Evolutionary conservation across 1,140 invertebrate genomes (phyloP).

Genomic region (Trinorchestia longiramus): DNA sequence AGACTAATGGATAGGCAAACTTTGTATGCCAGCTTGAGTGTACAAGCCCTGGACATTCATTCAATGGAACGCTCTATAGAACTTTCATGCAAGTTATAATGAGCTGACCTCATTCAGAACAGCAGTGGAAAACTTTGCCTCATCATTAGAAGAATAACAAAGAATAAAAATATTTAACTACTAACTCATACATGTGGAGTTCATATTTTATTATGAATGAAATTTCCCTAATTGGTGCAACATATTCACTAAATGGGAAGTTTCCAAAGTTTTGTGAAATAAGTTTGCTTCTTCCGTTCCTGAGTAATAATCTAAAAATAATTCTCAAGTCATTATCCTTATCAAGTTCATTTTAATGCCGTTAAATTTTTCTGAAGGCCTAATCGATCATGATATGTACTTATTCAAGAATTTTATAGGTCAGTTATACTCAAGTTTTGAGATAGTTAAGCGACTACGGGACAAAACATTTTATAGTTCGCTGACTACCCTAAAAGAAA

Average conservation of each 20-base stretch:
- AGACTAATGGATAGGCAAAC: neutral
- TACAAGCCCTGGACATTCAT: neutral
- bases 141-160: neutral
- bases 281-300: neutral
- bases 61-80: neutral
- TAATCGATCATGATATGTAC: neutral
- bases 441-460: neutral
- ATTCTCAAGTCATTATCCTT: neutral
- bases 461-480: neutral
- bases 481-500: neutral
- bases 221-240: neutral
- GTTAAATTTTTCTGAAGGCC: neutral
- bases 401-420: neutral
- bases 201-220: neutral
- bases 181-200: neutral
- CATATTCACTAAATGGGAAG: neutral
- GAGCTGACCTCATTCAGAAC: neutral
- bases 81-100: neutral
- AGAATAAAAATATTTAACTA: neutral
- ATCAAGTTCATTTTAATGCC: neutral
- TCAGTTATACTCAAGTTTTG: neutral
- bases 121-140: neutral
- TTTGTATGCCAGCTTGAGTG: neutral
- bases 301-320: neutral
- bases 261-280: neutral